Evolutionary conservation across 2,113 vertebrate genomes (phyloP).

Genomic region (Dendropsophus ebraccatus): DNA sequence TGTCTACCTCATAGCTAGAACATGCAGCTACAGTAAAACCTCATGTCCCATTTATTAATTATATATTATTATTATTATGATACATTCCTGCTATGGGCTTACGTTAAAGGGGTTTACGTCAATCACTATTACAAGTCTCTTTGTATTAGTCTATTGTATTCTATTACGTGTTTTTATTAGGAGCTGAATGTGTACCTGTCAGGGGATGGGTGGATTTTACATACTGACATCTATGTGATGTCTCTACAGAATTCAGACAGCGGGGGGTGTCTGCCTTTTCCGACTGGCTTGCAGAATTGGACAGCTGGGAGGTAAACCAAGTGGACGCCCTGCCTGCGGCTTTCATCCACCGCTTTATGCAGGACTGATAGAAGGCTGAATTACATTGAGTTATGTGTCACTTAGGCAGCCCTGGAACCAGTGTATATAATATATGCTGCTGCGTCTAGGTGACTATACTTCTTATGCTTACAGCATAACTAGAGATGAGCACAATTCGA

Average conservation of each 20-base stretch:
- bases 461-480: too few relatives aligned
- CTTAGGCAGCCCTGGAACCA: background rate
- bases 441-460: too few relatives aligned
- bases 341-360: background rate
- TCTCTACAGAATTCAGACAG: background rate
- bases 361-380: background rate
- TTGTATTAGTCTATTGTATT: background rate
- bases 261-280: background rate
- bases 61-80: background rate
- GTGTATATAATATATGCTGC: background rate
- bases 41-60: constrained; percentile 1
- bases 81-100: background rate
- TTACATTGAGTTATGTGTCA: background rate
- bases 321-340: too few relatives aligned
- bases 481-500: too few relatives aligned
- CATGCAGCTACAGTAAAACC: constrained; percentile 16
- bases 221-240: background rate
- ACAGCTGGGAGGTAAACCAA: background rate
- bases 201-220: background rate
- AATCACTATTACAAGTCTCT: background rate
- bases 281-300: background rate
- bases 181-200: background rate
- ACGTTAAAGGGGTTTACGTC: background rate
- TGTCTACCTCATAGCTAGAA: background rate
- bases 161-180: too few relatives aligned